Base-by-base conservation (phyloP, 2,888 invertebrate species). In the Heliconius erato region DNA sequence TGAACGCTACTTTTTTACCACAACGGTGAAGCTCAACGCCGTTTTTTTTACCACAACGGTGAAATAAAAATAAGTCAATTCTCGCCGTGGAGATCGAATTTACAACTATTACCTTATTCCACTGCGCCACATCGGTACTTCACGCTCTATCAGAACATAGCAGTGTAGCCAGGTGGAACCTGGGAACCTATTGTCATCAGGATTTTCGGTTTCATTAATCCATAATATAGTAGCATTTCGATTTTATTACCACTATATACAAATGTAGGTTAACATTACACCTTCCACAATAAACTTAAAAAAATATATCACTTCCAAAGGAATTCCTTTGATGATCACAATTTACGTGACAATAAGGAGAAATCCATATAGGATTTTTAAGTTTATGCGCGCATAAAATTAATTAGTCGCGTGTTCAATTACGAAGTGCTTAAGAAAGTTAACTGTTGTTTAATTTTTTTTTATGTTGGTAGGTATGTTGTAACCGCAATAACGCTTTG, bases 331-430 rank as follows among this genome's bases (percentile, higher is more conserved):
- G 81, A 81, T 77, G 63, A 32, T 28, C 28, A 65, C 67, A 81
- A 77, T 81, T 81, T 74, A 82, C 82, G 74, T 68, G 82, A 76
- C 76, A 77, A 68, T 81, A 72, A 83, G 77, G 79, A 83, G 83
- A 83, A 83, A 83, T 82, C 49, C 79, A 67, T 79, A 79, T 71
- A 81, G 68, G 79, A 82, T 77, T 79, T 82, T 71, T 72, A 79
- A 83, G 80, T 80, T 82, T 77, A 78, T 74, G 74, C 49, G 79
- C 79, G 72, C 80, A 79, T 84, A 81, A 63, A 83, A 83, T 81
- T 79, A 79, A 84, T 77, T 79, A 76, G 79, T 79, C 67, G 84
- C 84, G 84, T 84, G 84, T 80, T 81, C 67, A 68, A 82, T 82
- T 84, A 82, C 83, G 77, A 16, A 68, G 79, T 71, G 77, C 49